Base-by-base conservation (phyloP, 2,888 invertebrate species). In the Halictus ligatus region DNA sequence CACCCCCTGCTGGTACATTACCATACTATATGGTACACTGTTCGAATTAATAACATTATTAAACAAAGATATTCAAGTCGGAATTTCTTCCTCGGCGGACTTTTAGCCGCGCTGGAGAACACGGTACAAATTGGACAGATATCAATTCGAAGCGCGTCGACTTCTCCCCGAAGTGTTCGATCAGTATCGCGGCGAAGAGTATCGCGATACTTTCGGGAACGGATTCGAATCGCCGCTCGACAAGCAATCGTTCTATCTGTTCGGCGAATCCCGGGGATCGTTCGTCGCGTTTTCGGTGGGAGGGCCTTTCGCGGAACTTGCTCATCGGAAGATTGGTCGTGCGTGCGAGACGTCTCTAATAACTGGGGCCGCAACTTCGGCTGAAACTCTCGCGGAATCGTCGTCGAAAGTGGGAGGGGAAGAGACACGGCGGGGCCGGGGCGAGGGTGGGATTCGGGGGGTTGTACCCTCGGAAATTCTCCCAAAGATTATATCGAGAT, bases 401-500 rank as follows among this genome's bases (percentile, higher is more conserved):
- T 50, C 58, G 35, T 58, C 10, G 12, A 29, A 35, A 7, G n/a
- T 7, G 5, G 15, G 78, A 7, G 35, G 21, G 43, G 7, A 15
- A 29, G 64, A n/a, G 58, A 58, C 0, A 58, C 0, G 58, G 7
- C 12, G 13, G 13, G 46, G 13, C 35, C 0, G 12, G 35, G 35
- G 35, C 5, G 13, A 0, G 46, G 13, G 46, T 13, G 46, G 3
- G 43, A 1, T 0, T 25, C 15, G 58, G 6, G 67, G 60, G 35
- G 75, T 2, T 60, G 25, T n/a, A 25, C 46, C n/a, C 67, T 18
- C 25, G 40, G 79, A 80, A 80, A 83, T 80, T 85, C 69, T 85
- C 69, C 50, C 50, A 48, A 48, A 86, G 86, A 85, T 86, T 86
- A 82, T 79, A 85, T 85, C 85, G 73, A 64, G 85, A 79, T 71